Percentiles rank a stretch among this genome's conserved stretches.
Conservation (phyloP, 2,113 vertebrate species). For the Semicossyphus pulcher region DNA sequence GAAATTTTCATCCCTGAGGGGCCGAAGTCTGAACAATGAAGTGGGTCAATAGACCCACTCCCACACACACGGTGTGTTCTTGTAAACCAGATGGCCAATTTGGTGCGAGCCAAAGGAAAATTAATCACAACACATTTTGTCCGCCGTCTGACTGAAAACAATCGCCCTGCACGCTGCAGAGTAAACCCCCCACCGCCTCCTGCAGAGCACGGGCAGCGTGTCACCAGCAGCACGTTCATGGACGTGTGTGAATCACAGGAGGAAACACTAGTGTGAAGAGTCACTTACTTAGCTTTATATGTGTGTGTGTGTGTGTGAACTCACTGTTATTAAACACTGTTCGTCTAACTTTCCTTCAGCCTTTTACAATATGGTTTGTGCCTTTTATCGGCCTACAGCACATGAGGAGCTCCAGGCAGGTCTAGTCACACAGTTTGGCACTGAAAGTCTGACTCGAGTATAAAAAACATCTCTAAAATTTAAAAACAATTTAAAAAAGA, state of each 20-base stretch:
- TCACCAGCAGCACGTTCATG: slow-evolving; percentile 15
- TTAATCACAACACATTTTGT: slow-evolving; percentile 62
- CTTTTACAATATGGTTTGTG: too few species aligned
- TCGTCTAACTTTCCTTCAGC: too few species aligned
- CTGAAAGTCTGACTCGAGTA: too few species aligned
- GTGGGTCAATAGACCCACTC: slow-evolving; percentile 61
- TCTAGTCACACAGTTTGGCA: too few species aligned
- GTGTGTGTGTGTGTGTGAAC: not conserved
- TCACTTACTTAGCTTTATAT: too few species aligned
- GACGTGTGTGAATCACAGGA: not conserved
- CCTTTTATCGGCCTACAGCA: too few species aligned
- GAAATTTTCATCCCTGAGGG: slow-evolving; percentile 42
- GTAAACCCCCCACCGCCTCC: slow-evolving; percentile 44
- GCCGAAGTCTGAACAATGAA: slow-evolving; percentile 46
- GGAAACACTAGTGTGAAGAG: too few species aligned
- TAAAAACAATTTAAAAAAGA: too few species aligned
- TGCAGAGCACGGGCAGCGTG: slow-evolving; percentile 23
- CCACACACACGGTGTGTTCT: slow-evolving; percentile 38
- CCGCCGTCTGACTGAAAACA: slow-evolving; percentile 40
- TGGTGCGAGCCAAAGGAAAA: slow-evolving; percentile 56
- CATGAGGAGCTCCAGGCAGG: too few species aligned
- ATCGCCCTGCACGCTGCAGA: slow-evolving; percentile 17
- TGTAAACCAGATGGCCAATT: slow-evolving; percentile 72
- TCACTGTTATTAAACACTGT: not conserved
- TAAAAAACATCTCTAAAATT: too few species aligned